Base-by-base conservation (phyloP, 92 coral and sea anemone species). In the Actinostola sp. region DNA sequence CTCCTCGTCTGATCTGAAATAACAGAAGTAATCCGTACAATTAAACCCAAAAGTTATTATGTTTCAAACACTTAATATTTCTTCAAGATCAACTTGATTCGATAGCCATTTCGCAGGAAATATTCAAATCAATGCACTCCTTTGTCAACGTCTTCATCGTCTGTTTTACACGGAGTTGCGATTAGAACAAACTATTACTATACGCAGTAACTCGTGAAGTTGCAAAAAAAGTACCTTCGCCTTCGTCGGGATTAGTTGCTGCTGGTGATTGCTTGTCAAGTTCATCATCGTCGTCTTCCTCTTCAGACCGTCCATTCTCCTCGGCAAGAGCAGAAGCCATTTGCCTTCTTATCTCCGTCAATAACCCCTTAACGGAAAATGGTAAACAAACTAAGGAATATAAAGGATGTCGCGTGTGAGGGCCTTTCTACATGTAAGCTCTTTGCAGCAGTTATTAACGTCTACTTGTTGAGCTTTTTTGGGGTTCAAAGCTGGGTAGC, bases 321-420 rank as follows among this genome's bases (percentile, higher is more conserved):
- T 73, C 88, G 25, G 52, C 68, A 26, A 59, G 60, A 32, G 80
- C 64, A 49, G 82, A 52, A 33, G 88, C 88, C 88, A 83, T 83
- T 31, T 51, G 49, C 38, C 42, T 75, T 43, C 43, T 50, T 33
- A 50, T 50, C 54, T 28, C 61, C 16, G 35, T 33, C 63, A 71
- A 25, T 33, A 57, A 59, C 55, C 77, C 46, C 66, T 71, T 54
- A 56, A 70, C 66, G 21, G 49, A 31, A 56, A 59, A 57, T 33
- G n/a, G 66, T 71, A 71, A 71, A 71, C 77, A 71, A 71, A 71
- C 66, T 41, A 41, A 38, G 28, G 41, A 68, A 33, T 29, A 27
- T 15, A 48, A 53, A 70, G 39, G 48, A 24, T 30, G 74, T 33
- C 74, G 43, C 72, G 62, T 68, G 74, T 20, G 60, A 38, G 11